phyloP scores from a whole-genome alignment of 1,140 invertebrate genomes.

The Nephila pilipes region DNA sequence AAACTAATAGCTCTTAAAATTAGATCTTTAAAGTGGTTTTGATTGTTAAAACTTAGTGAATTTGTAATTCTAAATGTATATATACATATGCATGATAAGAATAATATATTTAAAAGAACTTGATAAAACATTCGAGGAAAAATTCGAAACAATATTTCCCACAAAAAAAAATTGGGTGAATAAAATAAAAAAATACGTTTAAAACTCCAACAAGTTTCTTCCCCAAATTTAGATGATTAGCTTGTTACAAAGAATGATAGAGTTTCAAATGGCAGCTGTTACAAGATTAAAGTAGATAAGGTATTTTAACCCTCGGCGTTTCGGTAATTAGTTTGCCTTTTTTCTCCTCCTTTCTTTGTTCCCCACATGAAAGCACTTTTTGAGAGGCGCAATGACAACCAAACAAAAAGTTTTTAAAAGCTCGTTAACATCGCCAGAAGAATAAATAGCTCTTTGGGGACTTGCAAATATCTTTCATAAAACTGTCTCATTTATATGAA shows the following conservation, averaged over 20 bases:
- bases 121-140: no score
- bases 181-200: background rate
- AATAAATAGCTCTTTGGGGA: background rate
- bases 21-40: no score
- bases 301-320: conserved; percentile 47
- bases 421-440: conserved; percentile 21
- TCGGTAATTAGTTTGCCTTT: conserved; percentile 43
- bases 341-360: conserved; percentile 31
- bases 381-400: background rate
- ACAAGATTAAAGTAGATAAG: background rate
- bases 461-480: conserved; percentile 1
- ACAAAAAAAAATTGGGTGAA: no score
- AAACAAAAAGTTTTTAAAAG: conserved; percentile 31
- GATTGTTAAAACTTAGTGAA: no score
- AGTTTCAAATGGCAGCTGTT: conserved; percentile 37
- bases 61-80: no score
- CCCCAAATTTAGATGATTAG: background rate
- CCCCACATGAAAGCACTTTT: conserved; percentile 36
- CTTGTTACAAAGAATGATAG: background rate
- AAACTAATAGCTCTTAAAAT: no score
- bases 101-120: no score
- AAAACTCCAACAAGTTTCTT: background rate
- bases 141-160: no score
- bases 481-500: conserved; percentile 16
- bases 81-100: no score